A percentile compares a stretch with the other conserved stretches of the same genome.
These are phyloP conservation scores for Phengaris arion DNA, from an alignment of 2,888 invertebrate species.

Conservation along the genomic window DNA sequence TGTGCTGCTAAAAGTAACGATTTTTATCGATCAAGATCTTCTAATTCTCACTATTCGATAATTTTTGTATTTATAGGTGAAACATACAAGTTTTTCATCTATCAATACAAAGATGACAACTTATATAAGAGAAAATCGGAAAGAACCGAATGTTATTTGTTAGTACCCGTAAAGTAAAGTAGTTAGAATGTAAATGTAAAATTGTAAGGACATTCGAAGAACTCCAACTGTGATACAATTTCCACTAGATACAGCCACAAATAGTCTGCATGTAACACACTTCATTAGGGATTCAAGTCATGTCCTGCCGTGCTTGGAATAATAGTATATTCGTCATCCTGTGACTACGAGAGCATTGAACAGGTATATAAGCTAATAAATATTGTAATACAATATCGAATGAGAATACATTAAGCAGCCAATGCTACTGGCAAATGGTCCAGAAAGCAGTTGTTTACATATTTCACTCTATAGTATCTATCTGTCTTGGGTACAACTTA, in stretches of 20 bases:
- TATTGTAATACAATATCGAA: conserved; percentile 27
- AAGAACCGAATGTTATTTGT: not conserved
- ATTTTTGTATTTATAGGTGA: too few relatives aligned
- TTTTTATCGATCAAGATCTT: not conserved
- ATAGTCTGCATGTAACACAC: conserved; percentile 8
- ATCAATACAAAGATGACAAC: not conserved
- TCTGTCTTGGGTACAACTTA: not conserved
- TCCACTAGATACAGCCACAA: not conserved
- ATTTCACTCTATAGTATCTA: not conserved
- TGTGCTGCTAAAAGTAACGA: not conserved
- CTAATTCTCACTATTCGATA: too few relatives aligned
- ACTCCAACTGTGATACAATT: conserved; percentile 7
- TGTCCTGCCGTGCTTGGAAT: conserved; percentile 21
- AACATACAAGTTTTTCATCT: not conserved
- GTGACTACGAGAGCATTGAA: conserved; percentile 25
- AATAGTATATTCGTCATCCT: conserved; percentile 27
- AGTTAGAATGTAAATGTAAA: not conserved
- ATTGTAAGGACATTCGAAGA: not conserved
- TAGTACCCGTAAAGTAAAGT: too few relatives aligned
- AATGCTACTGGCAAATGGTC: conserved; percentile 12
- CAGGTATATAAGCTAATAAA: conserved; percentile 26
- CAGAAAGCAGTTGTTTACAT: not conserved
- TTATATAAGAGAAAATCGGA: not conserved
- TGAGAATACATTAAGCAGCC: conserved; percentile 20
- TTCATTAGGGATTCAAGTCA: conserved; percentile 17